These are phyloP conservation scores for Mesopsocus fuscifrons DNA, from an alignment of 2,888 invertebrate species.

Conservation along the genomic window DNA sequence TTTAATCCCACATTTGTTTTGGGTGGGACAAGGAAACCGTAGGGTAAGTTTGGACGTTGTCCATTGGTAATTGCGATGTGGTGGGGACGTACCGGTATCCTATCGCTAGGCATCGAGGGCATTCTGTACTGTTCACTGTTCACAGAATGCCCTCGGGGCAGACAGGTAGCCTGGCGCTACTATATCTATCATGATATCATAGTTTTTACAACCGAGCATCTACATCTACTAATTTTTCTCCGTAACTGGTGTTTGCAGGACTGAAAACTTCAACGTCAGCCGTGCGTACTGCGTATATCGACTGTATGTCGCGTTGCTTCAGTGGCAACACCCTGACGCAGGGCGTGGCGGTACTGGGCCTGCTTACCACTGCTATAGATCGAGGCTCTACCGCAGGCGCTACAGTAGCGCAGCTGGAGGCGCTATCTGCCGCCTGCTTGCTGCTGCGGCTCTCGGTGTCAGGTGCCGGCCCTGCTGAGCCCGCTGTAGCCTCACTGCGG, in stretches of 20 bases:
- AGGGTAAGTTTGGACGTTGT: too few relatives aligned
- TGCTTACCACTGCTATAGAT: constrained; percentile 49
- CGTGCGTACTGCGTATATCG: constrained; percentile 61
- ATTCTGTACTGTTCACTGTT: too few relatives aligned
- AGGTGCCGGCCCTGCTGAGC: constrained; percentile 22
- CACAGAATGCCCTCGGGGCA: too few relatives aligned
- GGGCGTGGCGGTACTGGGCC: constrained; percentile 33
- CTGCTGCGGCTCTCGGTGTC: constrained; percentile 39
- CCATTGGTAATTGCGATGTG: too few relatives aligned
- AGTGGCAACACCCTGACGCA: constrained; percentile 31
- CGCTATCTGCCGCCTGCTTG: constrained; percentile 45
- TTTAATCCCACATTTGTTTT: too few relatives aligned
- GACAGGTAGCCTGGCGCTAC: too few relatives aligned
- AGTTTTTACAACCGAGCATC: too few relatives aligned
- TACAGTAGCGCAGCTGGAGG: constrained; percentile 28
- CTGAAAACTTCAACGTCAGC: constrained; percentile 58
- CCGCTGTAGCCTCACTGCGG: constrained; percentile 42
- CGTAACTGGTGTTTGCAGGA: constrained; percentile 18
- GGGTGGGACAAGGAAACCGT: too few relatives aligned
- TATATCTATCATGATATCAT: too few relatives aligned
- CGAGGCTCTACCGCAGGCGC: constrained; percentile 26
- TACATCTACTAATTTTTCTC: too few relatives aligned
- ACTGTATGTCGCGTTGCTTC: constrained; percentile 48
- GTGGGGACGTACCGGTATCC: too few relatives aligned
- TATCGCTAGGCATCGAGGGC: too few relatives aligned